phyloP scores from a whole-genome alignment of 1,140 invertebrate species.

The Pseudomyrmex cubaensis region DNA sequence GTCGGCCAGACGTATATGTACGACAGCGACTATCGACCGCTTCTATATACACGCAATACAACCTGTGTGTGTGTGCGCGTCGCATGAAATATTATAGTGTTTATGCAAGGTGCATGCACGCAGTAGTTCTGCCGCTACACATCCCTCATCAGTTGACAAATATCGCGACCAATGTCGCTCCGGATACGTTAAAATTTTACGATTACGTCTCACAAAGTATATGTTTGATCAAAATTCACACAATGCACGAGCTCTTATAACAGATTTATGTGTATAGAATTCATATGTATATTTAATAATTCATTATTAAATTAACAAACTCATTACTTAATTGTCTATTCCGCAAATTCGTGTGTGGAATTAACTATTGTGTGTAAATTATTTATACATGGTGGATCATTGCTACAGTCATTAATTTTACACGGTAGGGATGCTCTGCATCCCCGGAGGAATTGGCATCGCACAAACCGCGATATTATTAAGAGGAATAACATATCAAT shows the following conservation, averaged over 20 bases:
- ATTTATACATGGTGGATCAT: conserved; percentile 22
- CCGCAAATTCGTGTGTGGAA: conserved; percentile 6
- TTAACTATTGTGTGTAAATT: conserved; percentile 2
- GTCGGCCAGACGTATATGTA: neutral
- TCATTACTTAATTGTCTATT: conserved; percentile 2
- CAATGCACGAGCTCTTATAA: neutral
- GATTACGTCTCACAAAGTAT: neutral
- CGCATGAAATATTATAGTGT: conserved; percentile 34
- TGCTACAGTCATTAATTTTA: conserved; percentile 14
- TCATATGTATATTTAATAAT: conserved; percentile 27
- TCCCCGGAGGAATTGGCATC: neutral
- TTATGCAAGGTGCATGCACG: conserved; percentile 21
- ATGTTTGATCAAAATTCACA: conserved; percentile 12
- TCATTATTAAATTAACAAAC: conserved; percentile 33
- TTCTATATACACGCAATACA: conserved; percentile 25
- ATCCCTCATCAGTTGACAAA: too few relatives aligned
- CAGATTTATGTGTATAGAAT: neutral
- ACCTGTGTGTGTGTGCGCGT: neutral
- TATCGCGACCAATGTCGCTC: neutral
- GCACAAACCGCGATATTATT: neutral
- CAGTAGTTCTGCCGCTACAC: too few relatives aligned
- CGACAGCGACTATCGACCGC: conserved; percentile 11
- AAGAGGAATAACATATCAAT: neutral
- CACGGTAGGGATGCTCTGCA: neutral
- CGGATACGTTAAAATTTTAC: conserved; percentile 23